Evolutionary conservation across 1,140 invertebrate species (phyloP).

Genomic region (Brachionus angularis): DNA sequence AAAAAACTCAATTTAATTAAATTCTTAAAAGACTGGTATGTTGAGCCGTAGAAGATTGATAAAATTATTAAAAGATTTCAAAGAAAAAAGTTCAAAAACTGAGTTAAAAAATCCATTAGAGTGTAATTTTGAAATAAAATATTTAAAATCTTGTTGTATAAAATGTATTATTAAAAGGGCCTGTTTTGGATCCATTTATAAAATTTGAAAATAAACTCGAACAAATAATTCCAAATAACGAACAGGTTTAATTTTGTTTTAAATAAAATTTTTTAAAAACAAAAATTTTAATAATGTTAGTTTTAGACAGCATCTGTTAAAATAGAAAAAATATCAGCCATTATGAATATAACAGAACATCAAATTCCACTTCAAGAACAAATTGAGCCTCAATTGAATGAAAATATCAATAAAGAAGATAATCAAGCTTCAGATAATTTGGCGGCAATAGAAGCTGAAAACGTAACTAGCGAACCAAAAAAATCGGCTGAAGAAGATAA

Average conservation of each 20-base stretch:
- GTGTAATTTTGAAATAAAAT: background rate
- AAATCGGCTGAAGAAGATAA: conserved; percentile 40
- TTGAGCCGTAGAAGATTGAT: conserved; percentile 36
- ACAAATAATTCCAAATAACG: conserved; percentile 43
- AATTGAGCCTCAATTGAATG: conserved; percentile 44
- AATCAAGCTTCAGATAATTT: conserved; percentile 35
- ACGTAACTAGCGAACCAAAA: background rate
- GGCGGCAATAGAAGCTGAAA: conserved; percentile 42
- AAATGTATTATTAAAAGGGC: background rate
- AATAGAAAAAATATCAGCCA: conserved; percentile 46
- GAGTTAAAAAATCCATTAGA: conserved; percentile 4
- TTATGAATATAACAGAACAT: too few species aligned
- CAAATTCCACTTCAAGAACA: too few species aligned
- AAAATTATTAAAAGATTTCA: conserved; percentile 19
- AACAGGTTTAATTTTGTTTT: conserved; percentile 36
- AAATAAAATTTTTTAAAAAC: background rate
- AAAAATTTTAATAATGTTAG: conserved; percentile 4
- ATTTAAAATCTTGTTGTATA: background rate
- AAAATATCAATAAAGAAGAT: conserved; percentile 44
- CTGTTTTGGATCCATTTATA: conserved; percentile 37
- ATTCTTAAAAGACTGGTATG: conserved; percentile 11
- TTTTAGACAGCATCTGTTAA: conserved; percentile 40
- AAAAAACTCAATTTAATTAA: too few species aligned
- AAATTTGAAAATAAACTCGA: conserved; percentile 42
- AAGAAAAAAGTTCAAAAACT: background rate